Base-by-base conservation (phyloP, 2,113 vertebrate species). In the Plecotus auritus region DNA sequence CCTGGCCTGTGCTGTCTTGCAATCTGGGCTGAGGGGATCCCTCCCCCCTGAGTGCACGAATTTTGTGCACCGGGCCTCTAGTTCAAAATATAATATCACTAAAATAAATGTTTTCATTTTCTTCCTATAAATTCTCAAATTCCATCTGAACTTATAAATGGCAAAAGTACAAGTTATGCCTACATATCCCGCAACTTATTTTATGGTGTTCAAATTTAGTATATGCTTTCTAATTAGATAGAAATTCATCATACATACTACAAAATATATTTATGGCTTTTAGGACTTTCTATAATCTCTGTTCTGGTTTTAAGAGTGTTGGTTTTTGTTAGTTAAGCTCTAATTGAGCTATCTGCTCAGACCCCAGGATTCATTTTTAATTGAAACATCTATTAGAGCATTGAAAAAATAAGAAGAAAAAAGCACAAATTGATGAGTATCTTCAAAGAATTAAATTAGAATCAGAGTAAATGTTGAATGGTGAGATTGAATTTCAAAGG, bases 401-500 rank as follows among this genome's bases (percentile, higher is more conserved):
- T 70, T 69, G 35, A 23, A 7, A 88, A 61, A 85, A 85, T 42
- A 93, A 67, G 26, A 9, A 37, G 54, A 51, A 47, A 67, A 69
- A 77, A 59, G 7, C 67, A 69, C n/a, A 94, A 95, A 88, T 40
- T 95, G 90, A 95, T 90, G 67, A 83, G 28, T 74, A 64, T 90
- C 67, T 92, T 95, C 73, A 70, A 95, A 78, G 51, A 95, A 95
- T 95, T 70, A 93, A 94, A 93, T 93, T 87, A 93, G 40, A 93
- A 85, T 90, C 66, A 87, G 59, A 94, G 82, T 88, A 95, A 96
- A 96, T 80, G 88, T 85, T 95, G 94, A 95, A 93, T 59, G 47
- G n/a, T 3, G 7, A 93, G 88, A 90, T 66, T 83, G 73, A 82
- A 95, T 83, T 88, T 85, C 73, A 92, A 96, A 95, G 17, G 67